Base-by-base conservation (phyloP, 2,888 invertebrate species). In the Drepana falcataria region DNA sequence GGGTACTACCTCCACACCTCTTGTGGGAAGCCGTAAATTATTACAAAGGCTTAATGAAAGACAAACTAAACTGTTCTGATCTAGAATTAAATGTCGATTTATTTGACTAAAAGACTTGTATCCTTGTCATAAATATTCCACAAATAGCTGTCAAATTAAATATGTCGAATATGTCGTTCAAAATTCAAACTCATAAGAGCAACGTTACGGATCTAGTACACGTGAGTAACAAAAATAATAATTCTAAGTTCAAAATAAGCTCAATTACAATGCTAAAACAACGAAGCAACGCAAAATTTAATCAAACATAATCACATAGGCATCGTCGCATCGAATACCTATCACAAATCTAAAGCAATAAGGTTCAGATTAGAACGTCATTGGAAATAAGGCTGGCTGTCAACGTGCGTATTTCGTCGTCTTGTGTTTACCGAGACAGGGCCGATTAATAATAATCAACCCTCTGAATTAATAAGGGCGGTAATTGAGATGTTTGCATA, bases 401-500 rank as follows among this genome's bases (percentile, higher is more conserved):
- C 44, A 41, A 51, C 33, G 34, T 2, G 40, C 44, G 44, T 48
- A 47, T 35, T 56, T 57, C 55, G 52, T 54, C 55, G 33, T 55
- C 58, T 59, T 58, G 63, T 71, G 68, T 77, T 74, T 73, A 69
- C 66, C 62, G 63, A 78, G 75, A 80, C 79, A 78, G 65, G 68
- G 70, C 68, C 77, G 76, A 78, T 81, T 78, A 81, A 80, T 81
- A 79, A 80, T 73, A 74, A 81, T 69, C 68, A 66, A 76, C 81
- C 81, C 73, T 74, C 79, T 78, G 82, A 83, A 82, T 89, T 89
- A 90, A 88, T 88, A 88, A 88, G 72, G 66, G 66, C 72, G 68
- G 90, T 90, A 90, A 90, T 90, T 89, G 90, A 90, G 90, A 89
- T 87, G 86, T 89, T 89, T 87, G 86, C 80, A 61, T 70, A 75